Base-by-base conservation (phyloP, 1,140 invertebrate species). In the Vanessa atalanta region DNA sequence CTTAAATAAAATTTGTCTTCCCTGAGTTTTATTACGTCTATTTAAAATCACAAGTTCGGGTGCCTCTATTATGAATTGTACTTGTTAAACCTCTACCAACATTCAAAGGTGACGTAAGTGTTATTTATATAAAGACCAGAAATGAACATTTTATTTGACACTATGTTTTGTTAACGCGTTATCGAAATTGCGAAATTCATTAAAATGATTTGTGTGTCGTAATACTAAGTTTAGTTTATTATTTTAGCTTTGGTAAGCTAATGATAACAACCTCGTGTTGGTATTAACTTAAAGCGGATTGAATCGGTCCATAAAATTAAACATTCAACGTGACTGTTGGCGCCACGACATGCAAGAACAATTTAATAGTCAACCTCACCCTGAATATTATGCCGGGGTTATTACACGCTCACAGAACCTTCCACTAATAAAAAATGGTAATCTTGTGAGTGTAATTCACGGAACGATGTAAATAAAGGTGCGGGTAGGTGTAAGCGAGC, bases 391-490 rank as follows among this genome's bases (percentile, higher is more conserved):
- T 79, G 76, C 75, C 76, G 79, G 79, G 82, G 79, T 80, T 61
- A 61, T 61, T 61, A 61, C 57, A 61, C 57, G 57, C 57, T 87
- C 75, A 73, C 70, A 78, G 79, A 81, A 84, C 80, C 76, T 84
- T 88, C 78, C 82, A 83, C 78, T 85, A 80, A 74, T 85, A 80
- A 86, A 87, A 82, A 73, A 70, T 77, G 72, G 76, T 37, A 16
- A 61, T 26, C 57, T 61, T 61, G 78, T 82, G 78, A 87, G 70
- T 83, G 83, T 83, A 80, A 83, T 84, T 86, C 80, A 83, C 82
- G 81, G 83, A 88, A 87, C 67, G 78, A 82, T 85, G 89, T 91
- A 88, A 88, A 89, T 90, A 90, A 88, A 88, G 88, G 88, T 83
- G 86, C 78, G 87, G 81, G 80, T 84, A 83, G 75, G 76, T 78